Conservation (phyloP, 2,888 invertebrate genomes). For the Brachyptera risi region DNA sequence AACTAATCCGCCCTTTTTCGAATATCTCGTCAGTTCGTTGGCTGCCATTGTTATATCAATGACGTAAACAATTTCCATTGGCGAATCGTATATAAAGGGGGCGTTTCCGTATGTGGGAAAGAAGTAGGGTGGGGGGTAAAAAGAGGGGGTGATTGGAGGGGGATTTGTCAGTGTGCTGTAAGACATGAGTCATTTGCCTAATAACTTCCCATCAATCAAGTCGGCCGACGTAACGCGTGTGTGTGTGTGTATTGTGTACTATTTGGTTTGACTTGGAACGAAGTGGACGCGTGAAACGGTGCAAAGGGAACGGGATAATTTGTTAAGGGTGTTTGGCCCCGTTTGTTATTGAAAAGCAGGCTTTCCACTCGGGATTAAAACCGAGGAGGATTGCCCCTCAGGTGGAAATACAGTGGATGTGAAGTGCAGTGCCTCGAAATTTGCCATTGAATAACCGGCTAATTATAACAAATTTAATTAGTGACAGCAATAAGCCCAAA, state of each 20-base stretch:
- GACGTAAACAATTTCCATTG: slow-evolving; percentile 20
- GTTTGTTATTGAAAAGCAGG: neutral
- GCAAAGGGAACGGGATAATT: neutral
- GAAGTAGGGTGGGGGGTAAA: slow-evolving; percentile 4
- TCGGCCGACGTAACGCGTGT: no score
- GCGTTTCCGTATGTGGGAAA: neutral
- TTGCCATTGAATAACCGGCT: no score
- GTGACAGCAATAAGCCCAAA: no score
- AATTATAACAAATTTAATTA: no score
- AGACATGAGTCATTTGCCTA: slow-evolving; percentile 15
- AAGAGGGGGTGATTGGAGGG: slow-evolving; percentile 5
- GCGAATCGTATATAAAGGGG: neutral
- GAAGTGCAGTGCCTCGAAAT: no score
- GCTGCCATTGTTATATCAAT: slow-evolving; percentile 29
- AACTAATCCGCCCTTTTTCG: slow-evolving; percentile 1
- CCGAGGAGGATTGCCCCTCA: neutral
- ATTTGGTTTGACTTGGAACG: no score
- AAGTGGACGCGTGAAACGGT: slow-evolving; percentile 6
- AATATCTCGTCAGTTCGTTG: slow-evolving; percentile 24
- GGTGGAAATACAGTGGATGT: no score
- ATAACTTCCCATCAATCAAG: slow-evolving; percentile 25
- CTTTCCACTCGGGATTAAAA: neutral
- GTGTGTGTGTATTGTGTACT: no score
- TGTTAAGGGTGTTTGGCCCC: neutral
- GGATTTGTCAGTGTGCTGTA: neutral